Conservation (phyloP, 2,797 vertebrate genomes). For the Chelon labrosus region DNA sequence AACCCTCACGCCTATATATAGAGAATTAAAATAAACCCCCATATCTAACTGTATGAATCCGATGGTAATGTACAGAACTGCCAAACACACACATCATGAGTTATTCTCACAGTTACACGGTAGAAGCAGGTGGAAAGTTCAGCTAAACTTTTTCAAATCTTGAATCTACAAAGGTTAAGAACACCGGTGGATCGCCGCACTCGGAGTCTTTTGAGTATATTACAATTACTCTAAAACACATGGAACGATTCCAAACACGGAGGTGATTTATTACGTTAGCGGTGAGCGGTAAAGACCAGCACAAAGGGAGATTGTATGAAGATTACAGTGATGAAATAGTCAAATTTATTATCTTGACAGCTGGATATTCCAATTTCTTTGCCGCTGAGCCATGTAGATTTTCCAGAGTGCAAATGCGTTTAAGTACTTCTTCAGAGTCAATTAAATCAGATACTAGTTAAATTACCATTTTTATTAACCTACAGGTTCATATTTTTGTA, state of each 20-base stretch:
- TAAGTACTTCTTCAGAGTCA: slow-evolving; percentile 82
- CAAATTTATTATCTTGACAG: slow-evolving; percentile 86
- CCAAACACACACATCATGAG: background rate
- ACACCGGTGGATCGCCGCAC: slow-evolving; percentile 31
- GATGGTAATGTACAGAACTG: background rate
- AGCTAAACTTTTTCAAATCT: slow-evolving; percentile 59
- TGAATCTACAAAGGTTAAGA: slow-evolving; percentile 59
- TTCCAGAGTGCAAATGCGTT: slow-evolving; percentile 81
- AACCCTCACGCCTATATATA: too few species aligned
- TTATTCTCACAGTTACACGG: background rate
- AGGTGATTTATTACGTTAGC: slow-evolving; percentile 79
- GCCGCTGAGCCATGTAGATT: slow-evolving; percentile 80
- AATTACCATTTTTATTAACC: slow-evolving; percentile 86
- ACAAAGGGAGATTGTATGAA: slow-evolving; percentile 80
- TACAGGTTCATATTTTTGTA: slow-evolving; percentile 80
- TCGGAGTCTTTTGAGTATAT: slow-evolving; percentile 53
- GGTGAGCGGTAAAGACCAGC: slow-evolving; percentile 64
- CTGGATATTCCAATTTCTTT: slow-evolving; percentile 83
- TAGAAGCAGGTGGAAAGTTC: slow-evolving; percentile 40
- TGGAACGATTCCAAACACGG: slow-evolving; percentile 73
- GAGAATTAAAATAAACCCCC: background rate
- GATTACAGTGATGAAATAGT: slow-evolving; percentile 84
- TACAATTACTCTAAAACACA: slow-evolving; percentile 62
- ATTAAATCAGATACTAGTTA: slow-evolving; percentile 84
- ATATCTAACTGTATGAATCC: background rate